Evolutionary conservation across 2,888 invertebrate genomes (phyloP).

Genomic region (Volucella bombylans): DNA sequence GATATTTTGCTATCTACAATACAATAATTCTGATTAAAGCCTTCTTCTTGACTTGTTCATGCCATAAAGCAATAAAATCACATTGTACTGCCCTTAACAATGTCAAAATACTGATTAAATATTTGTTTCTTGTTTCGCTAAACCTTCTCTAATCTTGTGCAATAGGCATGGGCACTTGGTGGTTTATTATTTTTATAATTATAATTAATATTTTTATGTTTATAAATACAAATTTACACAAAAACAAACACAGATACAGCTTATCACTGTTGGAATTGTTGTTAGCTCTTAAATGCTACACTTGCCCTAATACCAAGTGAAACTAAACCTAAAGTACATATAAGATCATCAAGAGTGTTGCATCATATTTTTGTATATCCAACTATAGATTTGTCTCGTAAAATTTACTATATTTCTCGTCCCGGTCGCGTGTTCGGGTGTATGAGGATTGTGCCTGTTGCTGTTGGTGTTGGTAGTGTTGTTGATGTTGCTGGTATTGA

Average conservation of each 20-base stretch:
- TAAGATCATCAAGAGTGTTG: constrained; percentile 51
- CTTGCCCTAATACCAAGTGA: constrained; percentile 14
- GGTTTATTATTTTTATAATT: constrained; percentile 23
- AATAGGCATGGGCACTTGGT: constrained; percentile 5
- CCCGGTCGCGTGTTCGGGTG: constrained; percentile 77
- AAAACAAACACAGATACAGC: constrained; percentile 22
- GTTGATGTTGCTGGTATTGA: constrained; percentile 23
- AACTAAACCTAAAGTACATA: constrained; percentile 31
- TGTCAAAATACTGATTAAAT: constrained; percentile 45
- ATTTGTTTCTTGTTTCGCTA: constrained; percentile 11
- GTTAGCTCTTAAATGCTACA: constrained; percentile 10
- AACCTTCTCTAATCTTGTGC: constrained; percentile 14
- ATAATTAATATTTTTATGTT: neutral
- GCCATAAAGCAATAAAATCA: constrained; percentile 55
- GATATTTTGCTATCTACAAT: constrained; percentile 20
- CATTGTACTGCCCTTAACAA: constrained; percentile 44
- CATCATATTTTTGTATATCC: constrained; percentile 43
- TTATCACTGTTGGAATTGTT: constrained; percentile 37
- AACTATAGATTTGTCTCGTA: constrained; percentile 81
- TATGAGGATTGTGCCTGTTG: constrained; percentile 69
- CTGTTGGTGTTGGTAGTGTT: constrained; percentile 59
- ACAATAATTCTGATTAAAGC: constrained; percentile 18
- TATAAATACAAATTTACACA: constrained; percentile 9
- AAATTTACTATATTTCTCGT: constrained; percentile 80
- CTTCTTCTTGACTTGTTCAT: constrained; percentile 14